Conservation (phyloP, 1,140 invertebrate genomes). For the Lerema accius region DNA sequence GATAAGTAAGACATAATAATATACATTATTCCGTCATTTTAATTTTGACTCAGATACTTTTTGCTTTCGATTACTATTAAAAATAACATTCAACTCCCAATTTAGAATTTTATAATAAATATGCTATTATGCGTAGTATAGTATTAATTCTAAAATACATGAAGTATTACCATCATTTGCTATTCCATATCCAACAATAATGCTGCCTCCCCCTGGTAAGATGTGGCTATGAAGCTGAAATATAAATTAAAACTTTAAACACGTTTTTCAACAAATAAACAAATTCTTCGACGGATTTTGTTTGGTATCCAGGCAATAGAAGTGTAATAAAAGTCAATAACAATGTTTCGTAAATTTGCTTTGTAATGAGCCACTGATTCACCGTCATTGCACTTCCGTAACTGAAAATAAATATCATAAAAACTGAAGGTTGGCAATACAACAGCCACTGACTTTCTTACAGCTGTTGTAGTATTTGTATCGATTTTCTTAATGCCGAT, state of each 20-base stretch:
- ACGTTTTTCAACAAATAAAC: background rate
- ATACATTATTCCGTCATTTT: too few species aligned
- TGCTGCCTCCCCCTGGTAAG: slow-evolving; percentile 84
- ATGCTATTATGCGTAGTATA: too few species aligned
- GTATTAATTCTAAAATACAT: too few species aligned
- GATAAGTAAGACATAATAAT: too few species aligned
- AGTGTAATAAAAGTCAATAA: background rate
- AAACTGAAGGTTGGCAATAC: slow-evolving; percentile 4
- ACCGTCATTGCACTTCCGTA: background rate
- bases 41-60: too few species aligned
- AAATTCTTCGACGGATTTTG: background rate
- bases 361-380: background rate
- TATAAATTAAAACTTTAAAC: slow-evolving; percentile 23
- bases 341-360: background rate
- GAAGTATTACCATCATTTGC: slow-evolving; percentile 85
- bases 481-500: background rate
- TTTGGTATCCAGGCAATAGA: background rate
- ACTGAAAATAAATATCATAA: background rate
- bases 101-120: too few species aligned
- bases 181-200: slow-evolving; percentile 87
- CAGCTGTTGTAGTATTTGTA: background rate
- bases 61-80: too few species aligned
- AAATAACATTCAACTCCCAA: too few species aligned
- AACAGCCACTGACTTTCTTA: background rate
- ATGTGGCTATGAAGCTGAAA: slow-evolving; percentile 80